A percentile compares a stretch with the other conserved stretches of the same genome.
Evolutionary conservation across 2,888 invertebrate genomes (phyloP).

Genomic region (Beris chalybata): DNA sequence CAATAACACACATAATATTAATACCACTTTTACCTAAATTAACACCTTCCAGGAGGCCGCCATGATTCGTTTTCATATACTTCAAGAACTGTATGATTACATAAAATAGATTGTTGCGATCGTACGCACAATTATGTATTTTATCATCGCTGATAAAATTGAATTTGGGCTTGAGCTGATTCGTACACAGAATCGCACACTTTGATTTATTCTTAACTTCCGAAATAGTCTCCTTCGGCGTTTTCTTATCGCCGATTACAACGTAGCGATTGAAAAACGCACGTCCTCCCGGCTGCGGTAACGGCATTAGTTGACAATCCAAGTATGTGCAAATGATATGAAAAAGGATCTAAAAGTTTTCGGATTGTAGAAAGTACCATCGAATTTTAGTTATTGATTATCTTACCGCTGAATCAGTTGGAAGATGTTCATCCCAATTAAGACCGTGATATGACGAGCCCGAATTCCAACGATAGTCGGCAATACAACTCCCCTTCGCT

Average conservation of each 20-base stretch:
- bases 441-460: slow-evolving; percentile 74
- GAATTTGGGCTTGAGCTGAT: slow-evolving; percentile 53
- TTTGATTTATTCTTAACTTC: slow-evolving; percentile 53
- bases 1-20: slow-evolving; percentile 82
- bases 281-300: slow-evolving; percentile 67
- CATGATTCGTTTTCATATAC: slow-evolving; percentile 71
- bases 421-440: slow-evolving; percentile 79
- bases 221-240: slow-evolving; percentile 51
- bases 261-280: slow-evolving; percentile 63
- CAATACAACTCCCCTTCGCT: slow-evolving; percentile 82
- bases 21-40: slow-evolving; percentile 78
- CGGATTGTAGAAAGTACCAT: background rate
- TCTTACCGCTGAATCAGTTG: slow-evolving; percentile 82
- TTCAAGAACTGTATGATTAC: slow-evolving; percentile 80
- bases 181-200: slow-evolving; percentile 54
- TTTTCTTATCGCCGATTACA: slow-evolving; percentile 53
- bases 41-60: slow-evolving; percentile 75
- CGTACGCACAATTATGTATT: slow-evolving; percentile 69
- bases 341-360: slow-evolving; percentile 69
- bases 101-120: slow-evolving; percentile 87
- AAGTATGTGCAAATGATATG: slow-evolving; percentile 84
- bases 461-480: slow-evolving; percentile 85
- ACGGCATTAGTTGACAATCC: slow-evolving; percentile 75
- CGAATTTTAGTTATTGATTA: background rate
- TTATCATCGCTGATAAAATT: slow-evolving; percentile 63